Percentiles rank a stretch among this genome's conserved stretches.
These are phyloP conservation scores for Bucco capensis DNA, from an alignment of 2,113 vertebrate species.

Conservation along the genomic window DNA sequence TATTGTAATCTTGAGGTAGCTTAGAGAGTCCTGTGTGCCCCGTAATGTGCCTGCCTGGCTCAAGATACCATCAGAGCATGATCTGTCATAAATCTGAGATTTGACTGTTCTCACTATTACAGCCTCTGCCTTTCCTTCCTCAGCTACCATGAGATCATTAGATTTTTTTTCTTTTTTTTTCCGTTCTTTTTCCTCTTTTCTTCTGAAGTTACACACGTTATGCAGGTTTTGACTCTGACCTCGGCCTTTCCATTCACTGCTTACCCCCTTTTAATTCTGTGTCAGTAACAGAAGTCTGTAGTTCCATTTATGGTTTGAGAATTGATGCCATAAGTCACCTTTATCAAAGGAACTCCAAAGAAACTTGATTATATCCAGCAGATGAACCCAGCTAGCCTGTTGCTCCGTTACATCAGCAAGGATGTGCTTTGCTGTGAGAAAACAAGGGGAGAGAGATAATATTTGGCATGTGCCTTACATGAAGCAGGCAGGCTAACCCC, in stretches of 20 bases:
- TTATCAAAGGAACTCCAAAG: not conserved
- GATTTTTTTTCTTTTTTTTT: not conserved
- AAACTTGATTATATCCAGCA: not conserved
- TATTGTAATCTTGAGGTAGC: rapidly evolving
- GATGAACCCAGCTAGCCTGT: not conserved
- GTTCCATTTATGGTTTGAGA: not conserved
- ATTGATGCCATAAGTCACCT: not conserved
- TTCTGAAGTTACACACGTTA: not conserved
- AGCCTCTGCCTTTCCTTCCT: not conserved
- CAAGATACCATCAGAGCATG: not conserved
- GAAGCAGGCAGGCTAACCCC: not conserved
- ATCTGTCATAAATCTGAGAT: not conserved
- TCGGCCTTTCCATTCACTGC: not conserved
- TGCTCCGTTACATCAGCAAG: not conserved
- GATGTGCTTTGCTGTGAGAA: not conserved
- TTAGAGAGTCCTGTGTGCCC: not conserved
- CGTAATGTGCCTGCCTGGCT: not conserved
- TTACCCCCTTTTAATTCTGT: not conserved
- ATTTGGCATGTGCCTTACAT: not conserved
- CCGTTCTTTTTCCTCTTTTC: not conserved
- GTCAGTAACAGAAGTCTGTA: not conserved
- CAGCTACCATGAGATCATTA: not conserved
- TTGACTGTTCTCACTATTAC: not conserved
- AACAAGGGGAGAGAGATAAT: not conserved
- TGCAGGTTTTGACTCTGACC: not conserved